A percentile compares a stretch with the other conserved stretches of the same genome.
These are phyloP conservation scores for Planococcus citri DNA, from an alignment of 1,140 invertebrate genomes.

Conservation along the genomic window DNA sequence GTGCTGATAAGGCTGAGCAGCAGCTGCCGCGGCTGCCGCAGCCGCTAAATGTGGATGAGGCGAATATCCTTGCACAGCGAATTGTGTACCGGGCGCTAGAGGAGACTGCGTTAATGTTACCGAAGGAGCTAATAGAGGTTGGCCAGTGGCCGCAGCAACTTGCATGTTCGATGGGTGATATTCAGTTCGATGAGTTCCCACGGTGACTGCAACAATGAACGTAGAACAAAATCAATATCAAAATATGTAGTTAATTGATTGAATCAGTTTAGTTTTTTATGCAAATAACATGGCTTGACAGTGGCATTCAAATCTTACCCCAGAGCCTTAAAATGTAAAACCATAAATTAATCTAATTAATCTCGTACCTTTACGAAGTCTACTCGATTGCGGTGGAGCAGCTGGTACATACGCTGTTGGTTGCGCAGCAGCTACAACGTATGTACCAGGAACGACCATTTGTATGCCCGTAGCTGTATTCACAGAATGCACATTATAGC, in stretches of 20 bases:
- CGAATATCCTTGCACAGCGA: conserved; percentile 40
- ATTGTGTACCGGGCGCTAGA: conserved; percentile 39
- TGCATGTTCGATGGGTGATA: conserved; percentile 47
- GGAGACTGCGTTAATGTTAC: conserved; percentile 35
- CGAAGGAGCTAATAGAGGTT: conserved; percentile 63
- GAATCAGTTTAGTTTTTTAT: too few relatives aligned
- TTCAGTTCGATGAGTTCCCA: conserved; percentile 34
- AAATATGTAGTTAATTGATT: too few relatives aligned
- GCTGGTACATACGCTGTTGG: conserved; percentile 29
- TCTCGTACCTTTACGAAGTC: conserved; percentile 35
- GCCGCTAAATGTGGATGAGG: conserved; percentile 34
- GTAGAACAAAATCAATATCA: not conserved
- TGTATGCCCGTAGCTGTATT: conserved; percentile 35
- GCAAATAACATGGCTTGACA: too few relatives aligned
- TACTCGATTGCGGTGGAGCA: conserved; percentile 37
- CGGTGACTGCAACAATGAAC: too few relatives aligned
- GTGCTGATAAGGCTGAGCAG: conserved; percentile 34
- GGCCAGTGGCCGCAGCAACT: conserved; percentile 61
- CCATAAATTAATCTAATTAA: not conserved
- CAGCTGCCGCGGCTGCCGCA: conserved; percentile 23
- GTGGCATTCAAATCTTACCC: too few relatives aligned
- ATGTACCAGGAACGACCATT: conserved; percentile 36
- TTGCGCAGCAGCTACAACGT: conserved; percentile 34
- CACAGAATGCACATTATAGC: conserved; percentile 27
- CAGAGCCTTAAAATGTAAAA: too few relatives aligned